Percentiles rank a stretch among this genome's conserved stretches.
Conservation (phyloP, 2,888 invertebrate genomes). For the Diloba caeruleocephala region DNA sequence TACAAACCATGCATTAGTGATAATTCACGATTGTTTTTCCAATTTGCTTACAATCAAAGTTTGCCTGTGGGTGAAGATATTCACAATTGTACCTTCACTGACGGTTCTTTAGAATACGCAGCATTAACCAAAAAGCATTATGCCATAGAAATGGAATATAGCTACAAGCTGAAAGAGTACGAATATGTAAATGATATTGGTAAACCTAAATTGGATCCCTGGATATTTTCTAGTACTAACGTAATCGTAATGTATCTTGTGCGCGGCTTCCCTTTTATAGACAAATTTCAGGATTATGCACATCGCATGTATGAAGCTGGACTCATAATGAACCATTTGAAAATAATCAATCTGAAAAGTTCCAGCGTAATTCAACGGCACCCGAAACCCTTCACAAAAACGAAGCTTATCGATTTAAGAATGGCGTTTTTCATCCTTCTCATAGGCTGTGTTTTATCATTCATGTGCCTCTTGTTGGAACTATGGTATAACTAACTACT, state of each 20-base stretch:
- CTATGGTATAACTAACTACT: conserved; percentile 42
- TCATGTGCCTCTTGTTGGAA: conserved; percentile 64
- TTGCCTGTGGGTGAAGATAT: conserved; percentile 57
- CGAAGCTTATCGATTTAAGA: conserved; percentile 55
- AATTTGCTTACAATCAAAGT: conserved; percentile 62
- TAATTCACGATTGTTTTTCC: conserved; percentile 58
- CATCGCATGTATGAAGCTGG: conserved; percentile 67
- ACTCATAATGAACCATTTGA: conserved; percentile 58
- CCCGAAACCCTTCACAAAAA: conserved; percentile 35
- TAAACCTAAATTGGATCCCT: conserved; percentile 59
- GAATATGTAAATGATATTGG: conserved; percentile 61
- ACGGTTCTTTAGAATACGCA: conserved; percentile 60
- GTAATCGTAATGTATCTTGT: conserved; percentile 61
- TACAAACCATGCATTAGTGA: conserved; percentile 68
- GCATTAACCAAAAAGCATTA: conserved; percentile 59
- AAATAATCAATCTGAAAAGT: conserved; percentile 51
- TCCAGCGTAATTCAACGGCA: conserved; percentile 45
- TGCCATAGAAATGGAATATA: conserved; percentile 62
- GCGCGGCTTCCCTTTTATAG: conserved; percentile 65
- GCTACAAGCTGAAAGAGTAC: conserved; percentile 60
- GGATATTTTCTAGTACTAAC: conserved; percentile 56
- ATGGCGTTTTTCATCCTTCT: conserved; percentile 64
- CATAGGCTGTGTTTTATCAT: conserved; percentile 60
- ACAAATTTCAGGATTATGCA: conserved; percentile 61
- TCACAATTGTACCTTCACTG: conserved; percentile 57